These are phyloP conservation scores for Dysmachus trigonus DNA, from an alignment of 2,888 invertebrate species.

Conservation along the genomic window DNA sequence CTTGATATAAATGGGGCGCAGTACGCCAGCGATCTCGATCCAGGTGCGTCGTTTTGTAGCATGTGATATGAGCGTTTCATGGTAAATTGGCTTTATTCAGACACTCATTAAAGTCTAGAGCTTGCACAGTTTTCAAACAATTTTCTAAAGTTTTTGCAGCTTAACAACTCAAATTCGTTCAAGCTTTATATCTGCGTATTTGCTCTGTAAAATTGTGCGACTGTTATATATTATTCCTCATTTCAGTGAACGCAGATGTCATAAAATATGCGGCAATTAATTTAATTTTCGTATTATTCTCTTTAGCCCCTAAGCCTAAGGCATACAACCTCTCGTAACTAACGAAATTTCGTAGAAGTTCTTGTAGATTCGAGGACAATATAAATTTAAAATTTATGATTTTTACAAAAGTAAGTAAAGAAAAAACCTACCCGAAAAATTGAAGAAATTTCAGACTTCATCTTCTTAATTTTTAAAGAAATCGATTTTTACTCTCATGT, in stretches of 20 bases:
- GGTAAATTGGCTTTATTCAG: background rate
- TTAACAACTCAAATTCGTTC: background rate
- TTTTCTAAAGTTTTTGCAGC: background rate
- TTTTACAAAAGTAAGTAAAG: too few species aligned
- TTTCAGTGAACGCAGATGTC: background rate
- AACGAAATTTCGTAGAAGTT: too few species aligned
- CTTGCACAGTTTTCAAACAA: background rate
- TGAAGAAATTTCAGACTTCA: too few species aligned
- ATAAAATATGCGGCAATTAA: background rate
- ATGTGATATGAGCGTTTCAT: background rate
- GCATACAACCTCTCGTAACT: too few species aligned
- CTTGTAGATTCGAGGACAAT: too few species aligned
- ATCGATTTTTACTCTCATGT: too few species aligned
- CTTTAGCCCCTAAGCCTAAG: too few species aligned
- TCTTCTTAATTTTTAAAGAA: too few species aligned
- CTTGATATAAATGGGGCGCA: background rate
- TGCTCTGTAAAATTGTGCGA: background rate
- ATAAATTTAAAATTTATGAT: too few species aligned
- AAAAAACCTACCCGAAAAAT: too few species aligned
- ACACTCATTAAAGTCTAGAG: background rate
- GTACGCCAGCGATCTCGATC: background rate
- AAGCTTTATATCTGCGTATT: background rate
- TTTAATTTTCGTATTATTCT: too few species aligned
- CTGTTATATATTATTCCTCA: background rate
- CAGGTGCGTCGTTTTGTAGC: background rate